phyloP scores from a whole-genome alignment of 2,888 invertebrate genomes.

The Drosophila anomalipes region DNA sequence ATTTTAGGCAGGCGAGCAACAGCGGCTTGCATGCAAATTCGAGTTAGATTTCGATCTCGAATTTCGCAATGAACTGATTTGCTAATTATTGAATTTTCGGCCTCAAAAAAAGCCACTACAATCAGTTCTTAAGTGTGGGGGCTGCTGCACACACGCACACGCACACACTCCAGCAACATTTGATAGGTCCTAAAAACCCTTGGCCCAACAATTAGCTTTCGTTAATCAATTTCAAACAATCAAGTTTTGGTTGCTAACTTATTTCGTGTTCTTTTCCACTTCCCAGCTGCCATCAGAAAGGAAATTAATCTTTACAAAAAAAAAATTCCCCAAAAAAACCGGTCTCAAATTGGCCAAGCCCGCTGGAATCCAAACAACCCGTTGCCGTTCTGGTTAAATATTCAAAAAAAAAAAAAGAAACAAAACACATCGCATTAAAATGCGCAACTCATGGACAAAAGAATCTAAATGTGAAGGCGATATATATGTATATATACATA shows the following conservation, averaged over 20 bases:
- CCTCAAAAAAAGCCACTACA: not conserved
- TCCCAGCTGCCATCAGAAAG: slow-evolving; percentile 28
- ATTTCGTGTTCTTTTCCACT: slow-evolving; percentile 24
- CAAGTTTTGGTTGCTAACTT: slow-evolving; percentile 38
- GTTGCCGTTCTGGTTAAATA: slow-evolving; percentile 15
- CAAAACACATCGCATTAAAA: slow-evolving; percentile 15
- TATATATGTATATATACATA: not conserved
- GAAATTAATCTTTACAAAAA: slow-evolving; percentile 32
- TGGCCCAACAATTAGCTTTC: slow-evolving; percentile 1
- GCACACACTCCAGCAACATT: not conserved
- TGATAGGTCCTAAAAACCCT: not conserved
- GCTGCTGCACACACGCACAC: not conserved
- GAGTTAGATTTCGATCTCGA: not conserved
- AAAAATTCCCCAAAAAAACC: slow-evolving; percentile 23
- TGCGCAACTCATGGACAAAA: slow-evolving; percentile 16
- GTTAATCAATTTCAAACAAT: slow-evolving; percentile 15
- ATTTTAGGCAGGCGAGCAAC: not conserved
- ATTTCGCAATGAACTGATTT: not conserved
- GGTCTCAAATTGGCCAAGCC: slow-evolving; percentile 36
- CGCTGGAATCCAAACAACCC: slow-evolving; percentile 1
- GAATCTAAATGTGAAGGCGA: slow-evolving; percentile 2
- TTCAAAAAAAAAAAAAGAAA: slow-evolving; percentile 13
- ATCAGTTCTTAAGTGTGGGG: not conserved
- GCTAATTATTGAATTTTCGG: not conserved
- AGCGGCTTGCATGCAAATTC: not conserved